Evolutionary conservation across 1,140 invertebrate genomes (phyloP).

Genomic region (Popillia japonica): DNA sequence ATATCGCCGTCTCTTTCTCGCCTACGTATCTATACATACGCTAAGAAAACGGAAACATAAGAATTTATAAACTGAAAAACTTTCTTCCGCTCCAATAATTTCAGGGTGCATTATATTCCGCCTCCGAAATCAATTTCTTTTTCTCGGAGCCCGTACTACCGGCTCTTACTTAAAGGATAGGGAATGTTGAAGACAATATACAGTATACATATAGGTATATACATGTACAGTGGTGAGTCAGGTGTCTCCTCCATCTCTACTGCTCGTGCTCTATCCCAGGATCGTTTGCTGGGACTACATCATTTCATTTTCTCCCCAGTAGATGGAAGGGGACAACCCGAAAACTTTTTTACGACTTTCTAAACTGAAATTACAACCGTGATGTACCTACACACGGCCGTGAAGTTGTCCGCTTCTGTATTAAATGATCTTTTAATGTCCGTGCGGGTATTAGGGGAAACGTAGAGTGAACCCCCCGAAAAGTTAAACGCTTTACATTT

Average conservation of each 20-base stretch:
- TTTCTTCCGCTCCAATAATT: conserved; percentile 14
- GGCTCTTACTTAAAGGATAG: no score
- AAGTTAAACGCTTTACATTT: no score
- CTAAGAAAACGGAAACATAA: neutral
- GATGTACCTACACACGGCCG: neutral
- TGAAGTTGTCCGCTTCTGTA: no score
- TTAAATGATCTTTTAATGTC: no score
- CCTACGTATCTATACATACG: neutral
- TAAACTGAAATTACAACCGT: conserved; percentile 11
- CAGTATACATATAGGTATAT: no score
- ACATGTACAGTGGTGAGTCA: no score
- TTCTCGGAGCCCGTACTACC: neutral
- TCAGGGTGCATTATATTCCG: conserved; percentile 9
- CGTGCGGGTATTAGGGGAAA: no score
- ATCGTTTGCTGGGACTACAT: neutral
- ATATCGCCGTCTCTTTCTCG: neutral
- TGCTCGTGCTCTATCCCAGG: no score
- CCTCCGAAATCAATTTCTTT: neutral
- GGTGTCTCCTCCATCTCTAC: neutral
- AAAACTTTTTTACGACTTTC: conserved; percentile 19
- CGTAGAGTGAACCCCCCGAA: no score
- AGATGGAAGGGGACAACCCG: neutral
- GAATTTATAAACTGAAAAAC: conserved; percentile 16
- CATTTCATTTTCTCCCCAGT: neutral
- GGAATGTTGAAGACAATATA: neutral